Percentiles rank a stretch among this genome's conserved stretches.
Conservation (phyloP, 2,797 vertebrate genomes). For the Aselliscus stoliczkanus region DNA sequence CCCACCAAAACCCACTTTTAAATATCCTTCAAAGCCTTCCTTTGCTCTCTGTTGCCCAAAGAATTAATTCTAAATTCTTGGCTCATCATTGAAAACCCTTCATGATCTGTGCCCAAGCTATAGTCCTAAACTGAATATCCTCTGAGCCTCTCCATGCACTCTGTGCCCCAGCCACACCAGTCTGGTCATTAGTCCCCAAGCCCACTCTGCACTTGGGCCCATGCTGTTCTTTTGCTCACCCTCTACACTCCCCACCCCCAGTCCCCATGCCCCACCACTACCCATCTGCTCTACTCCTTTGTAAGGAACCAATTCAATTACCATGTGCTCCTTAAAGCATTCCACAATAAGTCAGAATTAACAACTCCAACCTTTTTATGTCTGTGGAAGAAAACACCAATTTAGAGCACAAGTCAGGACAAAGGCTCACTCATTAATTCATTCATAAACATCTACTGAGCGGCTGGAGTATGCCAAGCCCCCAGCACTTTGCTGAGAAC, state of each 20-base stretch:
- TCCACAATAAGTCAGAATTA: neutral
- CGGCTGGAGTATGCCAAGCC: neutral
- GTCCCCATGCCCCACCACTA: too few relatives aligned
- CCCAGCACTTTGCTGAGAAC: neutral
- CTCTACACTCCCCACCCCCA: neutral
- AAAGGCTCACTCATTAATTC: neutral
- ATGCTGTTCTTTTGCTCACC: neutral
- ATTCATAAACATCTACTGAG: neutral
- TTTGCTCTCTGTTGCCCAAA: neutral
- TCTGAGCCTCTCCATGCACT: neutral
- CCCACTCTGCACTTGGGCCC: neutral
- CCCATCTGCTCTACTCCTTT: neutral
- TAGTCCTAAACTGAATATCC: neutral
- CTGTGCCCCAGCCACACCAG: neutral
- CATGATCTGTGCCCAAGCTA: neutral
- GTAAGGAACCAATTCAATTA: neutral
- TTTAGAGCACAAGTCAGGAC: neutral
- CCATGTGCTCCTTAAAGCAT: neutral
- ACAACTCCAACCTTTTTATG: neutral
- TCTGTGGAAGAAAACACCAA: neutral
- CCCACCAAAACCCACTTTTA: neutral
- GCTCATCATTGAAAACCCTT: neutral
- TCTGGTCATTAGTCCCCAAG: neutral
- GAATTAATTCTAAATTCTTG: neutral
- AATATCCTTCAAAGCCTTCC: neutral